Evolutionary conservation across 2,797 vertebrate genomes (phyloP).

Genomic region (Urosaurus nigricauda): DNA sequence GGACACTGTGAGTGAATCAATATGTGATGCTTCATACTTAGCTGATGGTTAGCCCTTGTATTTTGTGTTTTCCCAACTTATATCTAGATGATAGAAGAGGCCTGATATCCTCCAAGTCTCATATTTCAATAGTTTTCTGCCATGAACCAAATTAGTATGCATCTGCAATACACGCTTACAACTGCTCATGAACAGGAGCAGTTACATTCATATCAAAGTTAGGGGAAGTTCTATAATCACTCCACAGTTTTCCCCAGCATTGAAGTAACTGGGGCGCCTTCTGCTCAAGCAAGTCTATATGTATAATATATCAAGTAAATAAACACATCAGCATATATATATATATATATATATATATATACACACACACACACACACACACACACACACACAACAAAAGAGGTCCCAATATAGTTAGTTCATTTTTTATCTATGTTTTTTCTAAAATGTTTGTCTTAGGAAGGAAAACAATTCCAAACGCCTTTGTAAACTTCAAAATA

Average conservation of each 20-base stretch:
- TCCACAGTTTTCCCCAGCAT: neutral
- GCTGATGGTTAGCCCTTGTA: neutral
- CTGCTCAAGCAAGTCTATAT: neutral
- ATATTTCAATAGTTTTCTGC: neutral
- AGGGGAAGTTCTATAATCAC: neutral
- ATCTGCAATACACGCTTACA: neutral
- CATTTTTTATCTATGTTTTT: slow-evolving; percentile 11
- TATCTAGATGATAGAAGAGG: neutral
- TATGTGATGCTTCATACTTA: neutral
- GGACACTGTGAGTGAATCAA: slow-evolving; percentile 85
- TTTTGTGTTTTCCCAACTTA: slow-evolving; percentile 12
- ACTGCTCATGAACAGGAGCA: neutral
- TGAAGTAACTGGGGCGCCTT: neutral
- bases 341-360: no score
- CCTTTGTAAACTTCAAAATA: slow-evolving; percentile 28
- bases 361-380: no score
- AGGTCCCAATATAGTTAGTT: neutral
- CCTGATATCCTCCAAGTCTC: neutral
- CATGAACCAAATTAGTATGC: neutral
- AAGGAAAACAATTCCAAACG: neutral
- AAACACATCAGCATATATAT: neutral
- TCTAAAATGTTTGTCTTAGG: slow-evolving; percentile 1
- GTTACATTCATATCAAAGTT: neutral
- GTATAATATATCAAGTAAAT: slow-evolving; percentile 1
- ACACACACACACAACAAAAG: neutral